Percentiles rank a stretch among this genome's conserved stretches.
phyloP scores from a whole-genome alignment of 1,140 invertebrate genomes.

The Heliconius hermathena region DNA sequence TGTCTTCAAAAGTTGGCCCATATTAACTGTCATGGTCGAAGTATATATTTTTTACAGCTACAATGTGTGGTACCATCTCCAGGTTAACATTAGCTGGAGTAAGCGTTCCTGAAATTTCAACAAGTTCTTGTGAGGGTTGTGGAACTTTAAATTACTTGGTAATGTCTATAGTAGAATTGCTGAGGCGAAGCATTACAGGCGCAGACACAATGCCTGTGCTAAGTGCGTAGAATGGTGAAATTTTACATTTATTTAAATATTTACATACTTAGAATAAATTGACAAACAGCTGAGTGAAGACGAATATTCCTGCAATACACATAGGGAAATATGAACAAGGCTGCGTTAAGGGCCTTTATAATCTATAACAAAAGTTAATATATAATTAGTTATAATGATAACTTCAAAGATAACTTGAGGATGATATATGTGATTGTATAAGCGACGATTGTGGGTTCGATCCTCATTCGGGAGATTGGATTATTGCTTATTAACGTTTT shows the following conservation, averaged over 20 bases:
- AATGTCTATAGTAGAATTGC: constrained; percentile 78
- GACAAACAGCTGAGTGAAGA: constrained; percentile 68
- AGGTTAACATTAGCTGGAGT: constrained; percentile 37
- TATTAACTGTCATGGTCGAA: constrained; percentile 84
- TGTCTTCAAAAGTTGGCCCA: constrained; percentile 87
- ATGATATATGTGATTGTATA: too few relatives aligned
- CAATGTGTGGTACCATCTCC: constrained; percentile 67
- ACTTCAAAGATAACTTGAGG: not conserved
- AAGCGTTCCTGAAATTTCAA: constrained; percentile 27
- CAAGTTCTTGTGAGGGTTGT: constrained; percentile 53
- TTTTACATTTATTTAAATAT: too few relatives aligned
- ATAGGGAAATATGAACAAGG: constrained; percentile 63
- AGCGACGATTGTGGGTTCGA: too few relatives aligned
- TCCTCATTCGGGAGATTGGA: too few relatives aligned
- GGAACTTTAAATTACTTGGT: constrained; percentile 78
- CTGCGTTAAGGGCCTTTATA: constrained; percentile 64
- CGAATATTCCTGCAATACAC: constrained; percentile 65
- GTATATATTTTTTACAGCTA: constrained; percentile 74
- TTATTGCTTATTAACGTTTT: too few relatives aligned
- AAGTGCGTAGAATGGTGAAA: constrained; percentile 62
- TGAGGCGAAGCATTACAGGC: constrained; percentile 70
- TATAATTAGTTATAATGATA: not conserved
- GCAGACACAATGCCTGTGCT: constrained; percentile 64
- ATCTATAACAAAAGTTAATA: constrained; percentile 60
- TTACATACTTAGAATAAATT: too few relatives aligned